phyloP scores from a whole-genome alignment of 2,113 vertebrate genomes.

The Genyomyrus donnyi region DNA sequence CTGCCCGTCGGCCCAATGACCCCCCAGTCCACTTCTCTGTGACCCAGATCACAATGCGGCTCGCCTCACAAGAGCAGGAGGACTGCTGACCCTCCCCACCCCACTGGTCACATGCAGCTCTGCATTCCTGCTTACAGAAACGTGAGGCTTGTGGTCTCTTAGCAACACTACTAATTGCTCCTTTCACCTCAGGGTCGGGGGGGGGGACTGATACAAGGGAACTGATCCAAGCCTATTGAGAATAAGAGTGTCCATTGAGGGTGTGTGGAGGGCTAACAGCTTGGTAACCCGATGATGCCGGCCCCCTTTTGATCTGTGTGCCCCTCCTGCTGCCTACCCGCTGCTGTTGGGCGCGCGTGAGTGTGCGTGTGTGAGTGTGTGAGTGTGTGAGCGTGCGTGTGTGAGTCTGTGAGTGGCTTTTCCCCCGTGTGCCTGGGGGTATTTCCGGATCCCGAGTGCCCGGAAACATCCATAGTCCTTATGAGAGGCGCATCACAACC shows the following conservation, averaged over 20 bases:
- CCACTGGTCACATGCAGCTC: conserved; percentile 8
- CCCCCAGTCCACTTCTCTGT: background rate
- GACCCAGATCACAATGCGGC: background rate
- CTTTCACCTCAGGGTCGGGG: background rate
- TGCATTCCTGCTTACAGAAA: conserved; percentile 37
- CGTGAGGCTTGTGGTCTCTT: conserved; percentile 50
- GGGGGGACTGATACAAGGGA: conserved; percentile 22
- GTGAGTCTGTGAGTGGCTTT: too few species aligned
- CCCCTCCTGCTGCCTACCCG: background rate
- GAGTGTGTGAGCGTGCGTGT: too few species aligned
- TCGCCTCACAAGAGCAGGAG: background rate
- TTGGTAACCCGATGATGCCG: background rate
- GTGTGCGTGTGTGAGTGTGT: too few species aligned
- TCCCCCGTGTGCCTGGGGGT: background rate
- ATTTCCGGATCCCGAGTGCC: background rate
- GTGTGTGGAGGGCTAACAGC: background rate
- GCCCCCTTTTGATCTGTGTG: background rate
- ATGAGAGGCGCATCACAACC: background rate
- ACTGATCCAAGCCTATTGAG: conserved; percentile 25
- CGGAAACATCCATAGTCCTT: background rate
- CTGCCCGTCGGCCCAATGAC: background rate
- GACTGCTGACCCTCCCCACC: conserved; percentile 20
- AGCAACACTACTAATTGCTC: conserved; percentile 42
- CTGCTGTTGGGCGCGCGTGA: background rate
- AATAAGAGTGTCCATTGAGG: background rate